Conservation (phyloP, 2,888 invertebrate genomes). For the Agrotis clavis region DNA sequence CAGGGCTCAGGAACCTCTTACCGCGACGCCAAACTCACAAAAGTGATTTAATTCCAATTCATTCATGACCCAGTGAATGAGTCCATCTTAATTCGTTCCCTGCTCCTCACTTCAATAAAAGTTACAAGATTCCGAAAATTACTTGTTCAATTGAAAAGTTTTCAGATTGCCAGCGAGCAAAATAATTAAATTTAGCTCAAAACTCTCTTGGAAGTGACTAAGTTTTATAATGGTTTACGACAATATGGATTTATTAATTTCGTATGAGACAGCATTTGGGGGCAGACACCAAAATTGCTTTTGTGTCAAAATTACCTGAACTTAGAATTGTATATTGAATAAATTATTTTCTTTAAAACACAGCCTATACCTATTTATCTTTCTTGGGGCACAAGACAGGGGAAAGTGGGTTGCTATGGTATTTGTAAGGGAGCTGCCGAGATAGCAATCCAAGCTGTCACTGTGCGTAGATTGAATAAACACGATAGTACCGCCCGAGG, state of each 20-base stretch:
- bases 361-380: constrained; percentile 42
- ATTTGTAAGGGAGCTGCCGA: constrained; percentile 54
- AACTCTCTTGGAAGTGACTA: constrained; percentile 62
- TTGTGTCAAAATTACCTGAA: background rate
- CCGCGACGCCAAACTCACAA: constrained; percentile 66
- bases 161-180: constrained; percentile 69
- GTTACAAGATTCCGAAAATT: constrained; percentile 71
- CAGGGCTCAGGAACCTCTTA: constrained; percentile 65
- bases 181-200: constrained; percentile 73
- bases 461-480: constrained; percentile 45
- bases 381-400: constrained; percentile 30
- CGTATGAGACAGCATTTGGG: constrained; percentile 26
- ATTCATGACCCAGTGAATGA: constrained; percentile 69
- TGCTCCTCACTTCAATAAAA: constrained; percentile 69
- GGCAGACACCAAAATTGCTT: constrained; percentile 8
- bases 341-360: constrained; percentile 17
- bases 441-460: constrained; percentile 55
- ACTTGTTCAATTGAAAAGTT: constrained; percentile 74
- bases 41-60: constrained; percentile 71
- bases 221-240: constrained; percentile 64
- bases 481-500: constrained; percentile 42
- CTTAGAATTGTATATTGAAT: background rate
- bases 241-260: constrained; percentile 62
- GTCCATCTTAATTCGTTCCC: constrained; percentile 68
- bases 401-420: constrained; percentile 55